Base-by-base conservation (phyloP, 37 sponge, comb jelly and placozoan species). In the Sycon ciliatum region DNA sequence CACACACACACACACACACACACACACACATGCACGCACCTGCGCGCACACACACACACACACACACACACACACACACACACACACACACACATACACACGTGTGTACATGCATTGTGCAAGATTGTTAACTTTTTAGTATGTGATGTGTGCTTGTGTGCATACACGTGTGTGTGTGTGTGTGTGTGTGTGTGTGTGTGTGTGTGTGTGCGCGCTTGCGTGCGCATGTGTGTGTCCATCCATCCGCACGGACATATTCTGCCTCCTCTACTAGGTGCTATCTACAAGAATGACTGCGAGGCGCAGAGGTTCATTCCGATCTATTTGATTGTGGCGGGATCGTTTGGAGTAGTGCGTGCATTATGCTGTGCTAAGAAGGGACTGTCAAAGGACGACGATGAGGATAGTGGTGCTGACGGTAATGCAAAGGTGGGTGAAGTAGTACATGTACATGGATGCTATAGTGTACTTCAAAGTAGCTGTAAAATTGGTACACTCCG, bases 261-360 rank as follows among this genome's bases (percentile, higher is more conserved):
- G n/a, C n/a, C n/a, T n/a, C n/a, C n/a, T n/a, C n/a, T n/a, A n/a
- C n/a, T 60, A 60, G 63, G 63, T 60, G 63, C 63, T 26, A 7
- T 60, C 9, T 60, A 60, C 22, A 27, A 27, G 29, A 22, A 60
- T 22, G 63, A 60, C 63, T 60, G 63, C 63, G 9, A n/a, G 29
- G 7, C 7, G n/a, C 63, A 60, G 26, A 60, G 26, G 30, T 60
- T n/a, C 22, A 60, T 60, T 18, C 63, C 63, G 16, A 60, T 60
- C 63, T 60, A 60, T 60, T 26, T 60, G 9, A 60, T 60, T 60
- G 63, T 60, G n/a, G 63, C n/a, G 9, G 63, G 63, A 60, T 9
- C 29, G n/a, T 60, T 60, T 26, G 30, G 30, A 27, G 9, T 60
- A 27, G 63, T 27, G 30, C 7, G 63, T 11, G 16, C 63, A n/a